A percentile compares a stretch with the other conserved stretches of the same genome.
Evolutionary conservation across 2,888 invertebrate genomes (phyloP).

Genomic region (Thumatha senex): DNA sequence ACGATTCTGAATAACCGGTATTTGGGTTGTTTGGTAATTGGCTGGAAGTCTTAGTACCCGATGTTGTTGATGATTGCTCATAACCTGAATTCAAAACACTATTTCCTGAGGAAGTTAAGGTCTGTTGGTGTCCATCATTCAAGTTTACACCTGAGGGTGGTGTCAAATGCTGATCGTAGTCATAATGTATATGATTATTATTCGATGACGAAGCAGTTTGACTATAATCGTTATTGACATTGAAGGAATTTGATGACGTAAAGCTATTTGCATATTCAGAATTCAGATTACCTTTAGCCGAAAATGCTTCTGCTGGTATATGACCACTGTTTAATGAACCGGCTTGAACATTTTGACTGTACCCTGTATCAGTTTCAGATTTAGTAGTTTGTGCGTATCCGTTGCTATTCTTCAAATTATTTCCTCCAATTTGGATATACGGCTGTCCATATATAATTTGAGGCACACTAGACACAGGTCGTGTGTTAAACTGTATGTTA

Average conservation of each 20-base stretch:
- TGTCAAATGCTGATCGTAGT: not conserved
- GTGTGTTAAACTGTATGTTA: not conserved
- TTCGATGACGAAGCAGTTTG: not conserved
- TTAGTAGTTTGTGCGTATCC: too few relatives aligned
- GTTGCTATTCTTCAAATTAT: not conserved
- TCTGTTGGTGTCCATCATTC: slow-evolving; percentile 7
- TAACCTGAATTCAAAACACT: slow-evolving; percentile 4
- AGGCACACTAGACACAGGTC: not conserved
- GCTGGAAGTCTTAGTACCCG: not conserved
- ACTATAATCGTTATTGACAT: slow-evolving; percentile 4
- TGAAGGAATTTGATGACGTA: not conserved
- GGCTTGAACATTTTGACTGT: not conserved
- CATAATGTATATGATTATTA: slow-evolving; percentile 4
- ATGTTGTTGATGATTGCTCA: not conserved
- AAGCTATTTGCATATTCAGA: not conserved
- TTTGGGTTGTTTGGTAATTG: not conserved
- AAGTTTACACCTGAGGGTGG: not conserved
- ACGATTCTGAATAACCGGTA: not conserved
- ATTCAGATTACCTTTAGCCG: not conserved
- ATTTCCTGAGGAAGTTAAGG: not conserved
- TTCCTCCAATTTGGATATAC: not conserved
- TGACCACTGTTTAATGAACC: not conserved
- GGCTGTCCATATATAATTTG: not conserved
- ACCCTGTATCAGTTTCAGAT: not conserved
- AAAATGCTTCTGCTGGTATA: not conserved